phyloP scores from a whole-genome alignment of 2,797 vertebrate species.

The Leucoraja ocellata region DNA sequence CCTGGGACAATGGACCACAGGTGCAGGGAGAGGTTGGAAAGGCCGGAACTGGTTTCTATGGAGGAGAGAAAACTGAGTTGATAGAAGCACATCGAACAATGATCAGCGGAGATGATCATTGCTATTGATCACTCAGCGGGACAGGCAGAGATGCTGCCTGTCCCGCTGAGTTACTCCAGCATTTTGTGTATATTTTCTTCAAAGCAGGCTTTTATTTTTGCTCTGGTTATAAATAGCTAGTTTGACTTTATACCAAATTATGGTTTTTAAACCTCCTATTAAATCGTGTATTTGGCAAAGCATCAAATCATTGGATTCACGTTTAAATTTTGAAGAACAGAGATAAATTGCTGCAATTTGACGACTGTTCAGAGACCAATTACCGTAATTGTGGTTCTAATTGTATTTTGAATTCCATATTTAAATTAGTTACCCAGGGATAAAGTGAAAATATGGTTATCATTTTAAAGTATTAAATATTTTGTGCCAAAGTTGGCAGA shows the following conservation, averaged over 20 bases:
- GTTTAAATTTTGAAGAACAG: neutral
- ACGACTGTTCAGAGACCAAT: constrained; percentile 28
- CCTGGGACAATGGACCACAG: too few relatives aligned
- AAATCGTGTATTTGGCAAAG: neutral
- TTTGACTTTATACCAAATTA: neutral
- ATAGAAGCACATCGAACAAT: too few relatives aligned
- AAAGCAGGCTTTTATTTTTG: too few relatives aligned
- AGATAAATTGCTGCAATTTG: neutral
- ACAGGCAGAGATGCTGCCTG: too few relatives aligned
- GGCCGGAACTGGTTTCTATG: too few relatives aligned
- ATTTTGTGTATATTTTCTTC: too few relatives aligned
- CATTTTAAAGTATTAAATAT: constrained; percentile 2
- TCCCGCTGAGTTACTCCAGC: too few relatives aligned
- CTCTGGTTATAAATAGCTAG: neutral
- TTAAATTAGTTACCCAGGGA: constrained; percentile 2
- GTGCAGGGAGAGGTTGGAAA: too few relatives aligned
- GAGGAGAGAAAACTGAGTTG: too few relatives aligned
- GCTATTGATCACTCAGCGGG: too few relatives aligned
- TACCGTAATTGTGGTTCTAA: constrained; percentile 31
- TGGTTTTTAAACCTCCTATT: neutral
- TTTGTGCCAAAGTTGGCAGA: neutral
- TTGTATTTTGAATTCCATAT: constrained; percentile 26
- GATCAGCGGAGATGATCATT: too few relatives aligned
- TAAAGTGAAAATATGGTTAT: constrained; percentile 24
- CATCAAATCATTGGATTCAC: neutral